Percentiles rank a stretch among this genome's conserved stretches.
Evolutionary conservation across 2,797 vertebrate genomes (phyloP).

Genomic region (Yasuhikotakia modesta): DNA sequence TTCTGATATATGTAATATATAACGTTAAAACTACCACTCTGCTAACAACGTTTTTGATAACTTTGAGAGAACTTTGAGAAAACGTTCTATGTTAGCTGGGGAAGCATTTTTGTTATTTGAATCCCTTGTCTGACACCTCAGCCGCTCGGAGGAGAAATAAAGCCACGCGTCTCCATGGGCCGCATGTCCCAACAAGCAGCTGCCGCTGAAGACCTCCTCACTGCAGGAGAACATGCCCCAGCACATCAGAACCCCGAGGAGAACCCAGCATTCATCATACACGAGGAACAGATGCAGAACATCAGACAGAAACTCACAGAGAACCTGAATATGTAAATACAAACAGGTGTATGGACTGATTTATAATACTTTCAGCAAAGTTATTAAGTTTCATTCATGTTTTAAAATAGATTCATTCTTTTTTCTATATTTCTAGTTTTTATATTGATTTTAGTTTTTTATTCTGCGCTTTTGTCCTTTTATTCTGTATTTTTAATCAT

Average conservation of each 20-base stretch:
- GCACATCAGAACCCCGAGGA: constrained; percentile 63
- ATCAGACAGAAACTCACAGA: not conserved
- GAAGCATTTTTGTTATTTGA: constrained; percentile 21
- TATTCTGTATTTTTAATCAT: too few relatives aligned
- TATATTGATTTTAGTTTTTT: too few relatives aligned
- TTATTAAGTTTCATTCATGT: too few relatives aligned
- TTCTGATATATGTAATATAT: too few relatives aligned
- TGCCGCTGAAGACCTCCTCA: constrained; percentile 54
- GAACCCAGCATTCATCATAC: constrained; percentile 31
- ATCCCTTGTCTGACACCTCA: constrained; percentile 44
- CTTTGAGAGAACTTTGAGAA: too few relatives aligned
- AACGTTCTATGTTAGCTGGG: not conserved
- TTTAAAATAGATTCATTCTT: too few relatives aligned
- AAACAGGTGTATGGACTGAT: too few relatives aligned
- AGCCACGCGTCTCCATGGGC: constrained; percentile 41
- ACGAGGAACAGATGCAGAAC: constrained; percentile 27
- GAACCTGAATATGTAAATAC: not conserved
- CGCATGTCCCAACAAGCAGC: constrained; percentile 58
- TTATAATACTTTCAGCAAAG: too few relatives aligned
- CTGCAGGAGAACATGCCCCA: constrained; percentile 64
- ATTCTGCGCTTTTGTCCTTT: too few relatives aligned
- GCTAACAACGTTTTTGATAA: too few relatives aligned
- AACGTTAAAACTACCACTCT: too few relatives aligned
- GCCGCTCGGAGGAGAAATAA: constrained; percentile 36
- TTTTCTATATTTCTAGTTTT: too few relatives aligned